Percentiles rank a stretch among this genome's conserved stretches.
These are phyloP conservation scores for Microtus richardsoni DNA, from an alignment of 2,113 vertebrate genomes.

Conservation along the genomic window DNA sequence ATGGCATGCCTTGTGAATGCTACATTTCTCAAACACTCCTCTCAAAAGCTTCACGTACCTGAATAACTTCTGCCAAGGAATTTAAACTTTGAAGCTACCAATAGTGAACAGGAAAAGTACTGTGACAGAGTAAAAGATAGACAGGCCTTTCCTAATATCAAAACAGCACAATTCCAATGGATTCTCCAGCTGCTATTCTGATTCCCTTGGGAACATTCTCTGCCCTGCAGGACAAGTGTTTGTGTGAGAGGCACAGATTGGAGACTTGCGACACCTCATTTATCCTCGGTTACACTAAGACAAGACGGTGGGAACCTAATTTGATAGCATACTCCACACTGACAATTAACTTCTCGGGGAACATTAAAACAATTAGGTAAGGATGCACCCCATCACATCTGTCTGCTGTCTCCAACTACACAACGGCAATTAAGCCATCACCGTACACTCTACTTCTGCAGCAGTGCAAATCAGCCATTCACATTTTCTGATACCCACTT, in stretches of 20 bases:
- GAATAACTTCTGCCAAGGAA: slow-evolving; percentile 57
- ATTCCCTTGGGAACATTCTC: slow-evolving; percentile 66
- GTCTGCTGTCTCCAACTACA: slow-evolving; percentile 56
- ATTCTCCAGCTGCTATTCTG: slow-evolving; percentile 60
- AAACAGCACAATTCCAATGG: slow-evolving; percentile 76
- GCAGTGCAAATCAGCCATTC: background rate
- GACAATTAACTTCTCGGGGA: slow-evolving; percentile 78
- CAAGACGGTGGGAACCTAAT: slow-evolving; percentile 73
- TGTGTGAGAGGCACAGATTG: slow-evolving; percentile 76
- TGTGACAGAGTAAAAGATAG: slow-evolving; percentile 44
- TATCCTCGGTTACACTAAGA: slow-evolving; percentile 67
- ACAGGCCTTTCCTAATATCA: slow-evolving; percentile 62
- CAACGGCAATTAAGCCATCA: slow-evolving; percentile 69
- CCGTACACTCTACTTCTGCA: background rate
- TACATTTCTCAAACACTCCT: background rate
- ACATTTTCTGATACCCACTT: rapidly evolving
- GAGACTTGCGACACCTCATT: slow-evolving; percentile 77
- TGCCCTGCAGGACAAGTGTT: slow-evolving; percentile 71
- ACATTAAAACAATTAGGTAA: slow-evolving; percentile 82
- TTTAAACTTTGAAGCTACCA: slow-evolving; percentile 64
- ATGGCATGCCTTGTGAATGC: background rate
- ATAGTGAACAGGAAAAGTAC: slow-evolving; percentile 69
- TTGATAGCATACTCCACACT: slow-evolving; percentile 65
- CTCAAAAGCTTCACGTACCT: slow-evolving; percentile 18
- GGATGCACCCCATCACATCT: slow-evolving; percentile 65